A percentile compares a stretch with the other conserved stretches of the same genome.
Conservation (phyloP, 2,113 vertebrate species). For the Sinocyclocheilus grahami region DNA sequence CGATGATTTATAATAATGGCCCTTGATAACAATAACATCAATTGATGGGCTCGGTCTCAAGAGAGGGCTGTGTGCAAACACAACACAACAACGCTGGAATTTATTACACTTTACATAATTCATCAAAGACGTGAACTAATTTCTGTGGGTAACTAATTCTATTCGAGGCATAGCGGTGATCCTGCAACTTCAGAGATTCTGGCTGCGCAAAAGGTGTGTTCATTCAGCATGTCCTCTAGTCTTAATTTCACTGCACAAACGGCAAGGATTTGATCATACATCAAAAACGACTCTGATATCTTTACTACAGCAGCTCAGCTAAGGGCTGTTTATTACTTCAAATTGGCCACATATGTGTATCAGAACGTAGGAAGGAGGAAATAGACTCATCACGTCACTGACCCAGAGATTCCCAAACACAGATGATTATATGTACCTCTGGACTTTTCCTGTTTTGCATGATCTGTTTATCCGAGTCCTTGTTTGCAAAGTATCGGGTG, state of each 20-base stretch:
- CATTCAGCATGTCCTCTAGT: neutral
- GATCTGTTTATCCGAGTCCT: conserved; percentile 95
- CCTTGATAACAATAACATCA: conserved; percentile 58
- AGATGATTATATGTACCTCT: conserved; percentile 80
- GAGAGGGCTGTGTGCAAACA: conserved; percentile 1
- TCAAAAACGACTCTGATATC: neutral
- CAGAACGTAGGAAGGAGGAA: neutral
- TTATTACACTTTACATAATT: conserved; percentile 58
- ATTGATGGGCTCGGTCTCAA: conserved; percentile 55
- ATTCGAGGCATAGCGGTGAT: conserved; percentile 26
- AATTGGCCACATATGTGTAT: neutral
- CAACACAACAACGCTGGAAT: conserved; percentile 27
- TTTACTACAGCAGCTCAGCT: neutral
- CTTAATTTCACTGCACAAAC: neutral
- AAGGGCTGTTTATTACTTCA: neutral
- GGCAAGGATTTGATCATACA: neutral
- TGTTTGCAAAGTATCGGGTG: conserved; percentile 92
- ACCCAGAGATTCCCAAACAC: neutral
- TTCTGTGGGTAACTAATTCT: conserved; percentile 53
- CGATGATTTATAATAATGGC: conserved; percentile 41
- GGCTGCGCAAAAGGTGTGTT: neutral
- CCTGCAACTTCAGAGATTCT: conserved; percentile 6
- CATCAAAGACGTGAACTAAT: conserved; percentile 61
- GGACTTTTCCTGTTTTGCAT: conserved; percentile 93
- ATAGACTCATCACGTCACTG: neutral